Base-by-base conservation (phyloP, 2,888 invertebrate genomes). In the Patella depressa region DNA sequence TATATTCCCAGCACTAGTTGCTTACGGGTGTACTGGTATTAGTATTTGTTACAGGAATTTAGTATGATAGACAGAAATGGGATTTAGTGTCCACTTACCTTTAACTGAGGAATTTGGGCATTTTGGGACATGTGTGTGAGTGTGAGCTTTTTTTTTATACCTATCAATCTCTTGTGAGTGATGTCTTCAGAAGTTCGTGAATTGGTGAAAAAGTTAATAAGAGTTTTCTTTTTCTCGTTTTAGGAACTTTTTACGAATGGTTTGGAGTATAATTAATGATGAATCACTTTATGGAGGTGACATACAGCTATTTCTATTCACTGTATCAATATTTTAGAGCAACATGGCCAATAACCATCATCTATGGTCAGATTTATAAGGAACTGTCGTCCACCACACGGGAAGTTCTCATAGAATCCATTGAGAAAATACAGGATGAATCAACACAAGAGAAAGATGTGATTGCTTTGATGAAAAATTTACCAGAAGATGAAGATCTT, bases 401-500 rank as follows among this genome's bases (percentile, higher is more conserved):
- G 54, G 57, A 78, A 29, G 78, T 76, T 59, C 77, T 88, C n/a
- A 53, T 78, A 3, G 73, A 79, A 24, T 78, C 81, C 19, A 82
- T 86, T 17, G 78, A 84, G 24, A 78, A 80, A 12, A 57, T 85
- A 2, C 73, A 78, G 53, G 78, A 78, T 9, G 79, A 77, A 29
- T 11, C 24, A 24, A 15, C 57, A 12, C 53, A 55, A 14, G 65
- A 70, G 12, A 19, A 76, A n/a, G 79, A 82, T 29, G 77, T 86
- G 45, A 72, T 77, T 7, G 55, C 74, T 19, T 76, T 85, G 55
- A 79, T 87, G 9, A 73, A 79, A 9, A 71, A 73, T 0, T 71
- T 88, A n/a, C 85, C 88, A 9, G 74, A 71, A 12, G 76, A 83
- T 45, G 88, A 89, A 73, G 84, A 87, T 73, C 79, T 90, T 71